These are phyloP conservation scores for Discoglossus pictus DNA, from an alignment of 2,797 vertebrate species.

Conservation along the genomic window DNA sequence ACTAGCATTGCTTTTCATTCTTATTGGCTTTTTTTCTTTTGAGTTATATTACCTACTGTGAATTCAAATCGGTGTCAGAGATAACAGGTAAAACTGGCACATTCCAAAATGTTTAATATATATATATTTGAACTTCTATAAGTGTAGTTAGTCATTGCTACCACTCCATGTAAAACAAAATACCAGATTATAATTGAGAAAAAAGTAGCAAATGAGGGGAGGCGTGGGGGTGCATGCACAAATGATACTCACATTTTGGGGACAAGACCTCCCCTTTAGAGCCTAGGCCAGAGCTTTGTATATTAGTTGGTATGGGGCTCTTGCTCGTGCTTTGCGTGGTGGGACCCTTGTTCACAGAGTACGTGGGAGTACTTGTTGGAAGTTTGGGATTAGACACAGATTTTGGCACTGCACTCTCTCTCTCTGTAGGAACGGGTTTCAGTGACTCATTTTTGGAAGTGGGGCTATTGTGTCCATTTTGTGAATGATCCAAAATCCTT, in stretches of 20 bases:
- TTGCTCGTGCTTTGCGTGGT: not conserved
- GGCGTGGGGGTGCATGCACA: too few species aligned
- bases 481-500: slow-evolving; percentile 15
- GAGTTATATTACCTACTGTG: too few species aligned
- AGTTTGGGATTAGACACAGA: slow-evolving; percentile 40
- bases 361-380: not conserved
- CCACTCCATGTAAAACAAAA: too few species aligned
- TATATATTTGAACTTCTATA: too few species aligned
- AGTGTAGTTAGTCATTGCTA: too few species aligned
- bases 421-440: slow-evolving; percentile 26
- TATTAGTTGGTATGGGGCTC: not conserved
- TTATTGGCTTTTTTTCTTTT: too few species aligned
- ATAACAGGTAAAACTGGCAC: too few species aligned
- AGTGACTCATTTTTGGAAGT: slow-evolving; percentile 56
- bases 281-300: not conserved
- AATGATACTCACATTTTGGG: slow-evolving; percentile 30
- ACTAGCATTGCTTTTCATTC: too few species aligned
- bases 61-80: too few species aligned
- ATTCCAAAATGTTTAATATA: too few species aligned
- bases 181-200: too few species aligned
- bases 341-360: not conserved
- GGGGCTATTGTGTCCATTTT: slow-evolving; percentile 19
- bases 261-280: not conserved
- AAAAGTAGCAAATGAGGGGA: too few species aligned
- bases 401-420: slow-evolving; percentile 46